Evolutionary conservation across 2,888 invertebrate genomes (phyloP).

Genomic region (Lepidochitona cinerea): DNA sequence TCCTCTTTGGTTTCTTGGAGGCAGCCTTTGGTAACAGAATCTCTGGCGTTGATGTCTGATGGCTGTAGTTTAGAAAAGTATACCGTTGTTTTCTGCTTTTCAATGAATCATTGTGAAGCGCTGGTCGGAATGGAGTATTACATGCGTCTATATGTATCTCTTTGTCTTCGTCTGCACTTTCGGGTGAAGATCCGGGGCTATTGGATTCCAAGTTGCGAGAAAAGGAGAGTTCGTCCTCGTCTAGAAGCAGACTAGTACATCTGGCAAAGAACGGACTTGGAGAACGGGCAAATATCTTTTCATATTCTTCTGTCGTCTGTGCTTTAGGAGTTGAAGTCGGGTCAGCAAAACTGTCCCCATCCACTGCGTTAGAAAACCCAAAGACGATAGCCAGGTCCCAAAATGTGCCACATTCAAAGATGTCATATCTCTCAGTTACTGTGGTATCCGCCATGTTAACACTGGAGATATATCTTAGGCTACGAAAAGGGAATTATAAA

Average conservation of each 20-base stretch:
- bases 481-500: too few species aligned
- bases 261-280: not conserved
- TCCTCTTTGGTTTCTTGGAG: too few species aligned
- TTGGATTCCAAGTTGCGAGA: not conserved
- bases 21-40: too few species aligned
- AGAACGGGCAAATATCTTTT: not conserved
- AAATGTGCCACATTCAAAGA: not conserved
- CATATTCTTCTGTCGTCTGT: too few species aligned
- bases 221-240: not conserved
- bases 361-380: not conserved
- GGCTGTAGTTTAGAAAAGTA: too few species aligned
- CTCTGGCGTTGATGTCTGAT: too few species aligned
- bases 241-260: not conserved
- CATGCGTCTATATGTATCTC: too few species aligned
- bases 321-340: not conserved
- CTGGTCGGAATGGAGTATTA: too few species aligned
- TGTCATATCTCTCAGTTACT: not conserved
- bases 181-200: not conserved
- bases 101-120: too few species aligned
- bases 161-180: not conserved
- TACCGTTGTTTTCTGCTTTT: too few species aligned
- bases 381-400: not conserved
- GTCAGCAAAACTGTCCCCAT: conserved; percentile 2
- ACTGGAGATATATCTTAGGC: too few species aligned
- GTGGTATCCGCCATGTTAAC: too few species aligned